Evolutionary conservation across 1,140 invertebrate species (phyloP).

Genomic region (Pseudobourletiella spinata): DNA sequence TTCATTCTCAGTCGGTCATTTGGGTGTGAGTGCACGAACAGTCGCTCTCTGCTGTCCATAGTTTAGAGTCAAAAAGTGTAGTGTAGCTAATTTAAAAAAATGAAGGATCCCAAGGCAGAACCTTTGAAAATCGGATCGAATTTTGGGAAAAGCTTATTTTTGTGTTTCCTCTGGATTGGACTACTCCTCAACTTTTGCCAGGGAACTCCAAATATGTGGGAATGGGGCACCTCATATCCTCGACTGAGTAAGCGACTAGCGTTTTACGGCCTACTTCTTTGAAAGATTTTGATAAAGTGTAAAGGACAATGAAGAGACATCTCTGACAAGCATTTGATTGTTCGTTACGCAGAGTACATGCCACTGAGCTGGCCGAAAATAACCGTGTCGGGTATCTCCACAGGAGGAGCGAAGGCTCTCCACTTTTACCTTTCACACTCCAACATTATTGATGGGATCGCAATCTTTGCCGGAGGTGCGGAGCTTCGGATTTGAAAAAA

Average conservation of each 20-base stretch:
- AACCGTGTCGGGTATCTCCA: constrained; percentile 20
- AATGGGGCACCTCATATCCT: constrained; percentile 5
- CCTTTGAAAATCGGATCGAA: no score
- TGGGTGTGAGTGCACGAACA: no score
- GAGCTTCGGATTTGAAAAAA: not conserved
- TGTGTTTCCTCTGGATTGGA: not conserved
- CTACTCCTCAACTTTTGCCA: constrained; percentile 1
- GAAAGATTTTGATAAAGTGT: no score
- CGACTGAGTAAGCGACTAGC: not conserved
- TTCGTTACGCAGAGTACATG: constrained; percentile 23
- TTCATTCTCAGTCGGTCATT: no score
- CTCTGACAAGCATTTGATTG: no score
- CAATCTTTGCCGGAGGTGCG: constrained; percentile 30
- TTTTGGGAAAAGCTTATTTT: no score
- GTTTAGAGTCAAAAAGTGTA: no score
- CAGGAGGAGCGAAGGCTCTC: constrained; percentile 28
- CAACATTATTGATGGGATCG: constrained; percentile 27
- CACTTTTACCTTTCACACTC: constrained; percentile 28
- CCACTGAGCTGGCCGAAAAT: constrained; percentile 24
- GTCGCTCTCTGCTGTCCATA: no score
- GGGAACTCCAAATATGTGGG: constrained; percentile 5
- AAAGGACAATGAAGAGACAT: no score
- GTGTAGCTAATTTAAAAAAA: no score
- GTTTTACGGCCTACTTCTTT: no score
- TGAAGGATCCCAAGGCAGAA: no score